phyloP scores from a whole-genome alignment of 2,113 vertebrate species.

The Corapipo altera region DNA sequence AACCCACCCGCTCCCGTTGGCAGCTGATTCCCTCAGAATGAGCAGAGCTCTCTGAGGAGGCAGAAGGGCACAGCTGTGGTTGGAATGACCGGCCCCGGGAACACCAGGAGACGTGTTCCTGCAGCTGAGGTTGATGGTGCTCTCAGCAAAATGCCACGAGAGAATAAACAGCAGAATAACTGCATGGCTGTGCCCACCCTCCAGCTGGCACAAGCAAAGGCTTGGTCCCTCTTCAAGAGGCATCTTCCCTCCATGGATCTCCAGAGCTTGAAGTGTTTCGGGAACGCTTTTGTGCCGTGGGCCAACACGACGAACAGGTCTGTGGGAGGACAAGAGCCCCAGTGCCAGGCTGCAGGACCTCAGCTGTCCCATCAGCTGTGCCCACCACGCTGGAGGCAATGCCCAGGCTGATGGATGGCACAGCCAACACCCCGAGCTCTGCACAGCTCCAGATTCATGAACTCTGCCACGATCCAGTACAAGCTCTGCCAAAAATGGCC shows the following conservation, averaged over 20 bases:
- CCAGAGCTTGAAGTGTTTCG: background rate
- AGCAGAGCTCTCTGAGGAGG: background rate
- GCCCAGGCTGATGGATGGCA: background rate
- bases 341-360: fast-evolving
- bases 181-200: fast-evolving
- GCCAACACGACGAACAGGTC: background rate
- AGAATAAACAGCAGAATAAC: background rate
- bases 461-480: background rate
- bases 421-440: background rate
- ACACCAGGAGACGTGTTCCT: background rate
- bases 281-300: fast-evolving
- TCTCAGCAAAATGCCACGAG: background rate
- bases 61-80: background rate
- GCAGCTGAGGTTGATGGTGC: background rate
- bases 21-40: background rate
- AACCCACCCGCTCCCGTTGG: background rate
- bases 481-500: background rate
- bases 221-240: background rate
- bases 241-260: fast-evolving
- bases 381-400: fast-evolving
- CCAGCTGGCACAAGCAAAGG: background rate
- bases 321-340: background rate
- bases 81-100: background rate
- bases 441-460: background rate
- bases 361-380: background rate